Evolutionary conservation across 2,888 invertebrate species (phyloP).

Genomic region (Zaprionus bogoriensis): DNA sequence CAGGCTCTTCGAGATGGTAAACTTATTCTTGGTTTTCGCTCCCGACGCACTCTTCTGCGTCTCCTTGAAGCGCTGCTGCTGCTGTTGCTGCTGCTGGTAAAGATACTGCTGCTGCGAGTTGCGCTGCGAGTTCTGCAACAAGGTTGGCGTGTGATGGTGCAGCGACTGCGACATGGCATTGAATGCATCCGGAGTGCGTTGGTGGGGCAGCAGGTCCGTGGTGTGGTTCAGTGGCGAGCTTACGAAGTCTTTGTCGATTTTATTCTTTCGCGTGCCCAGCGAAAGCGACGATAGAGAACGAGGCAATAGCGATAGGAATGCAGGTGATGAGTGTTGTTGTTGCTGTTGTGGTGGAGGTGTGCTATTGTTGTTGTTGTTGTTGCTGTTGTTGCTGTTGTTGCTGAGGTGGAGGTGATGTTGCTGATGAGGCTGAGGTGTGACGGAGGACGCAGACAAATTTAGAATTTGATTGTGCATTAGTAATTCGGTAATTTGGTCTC

Average conservation of each 20-base stretch:
- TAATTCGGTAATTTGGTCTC: conserved; percentile 66
- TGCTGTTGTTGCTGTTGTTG: conserved; percentile 14
- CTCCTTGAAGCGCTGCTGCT: conserved; percentile 73
- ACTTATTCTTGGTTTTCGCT: conserved; percentile 79
- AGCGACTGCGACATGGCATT: conserved; percentile 73
- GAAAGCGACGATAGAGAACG: conserved; percentile 83
- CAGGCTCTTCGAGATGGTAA: conserved; percentile 76
- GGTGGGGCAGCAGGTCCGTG: conserved; percentile 77
- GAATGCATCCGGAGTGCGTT: conserved; percentile 62
- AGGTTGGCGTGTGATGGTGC: conserved; percentile 61
- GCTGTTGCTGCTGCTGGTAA: conserved; percentile 65
- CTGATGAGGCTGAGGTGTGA: conserved; percentile 62
- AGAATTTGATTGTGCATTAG: conserved; percentile 80
- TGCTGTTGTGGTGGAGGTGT: conserved; percentile 70
- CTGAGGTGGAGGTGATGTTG: conserved; percentile 42
- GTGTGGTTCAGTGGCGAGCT: conserved; percentile 79
- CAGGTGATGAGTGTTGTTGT: conserved; percentile 78
- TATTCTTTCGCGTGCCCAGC: conserved; percentile 82
- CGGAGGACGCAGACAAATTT: conserved; percentile 73
- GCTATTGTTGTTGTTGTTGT: conserved; percentile 69
- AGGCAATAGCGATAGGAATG: conserved; percentile 83
- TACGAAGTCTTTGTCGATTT: conserved; percentile 82
- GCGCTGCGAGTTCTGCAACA: conserved; percentile 61
- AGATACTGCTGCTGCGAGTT: conserved; percentile 49
- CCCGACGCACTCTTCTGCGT: conserved; percentile 66